phyloP scores from a whole-genome alignment of 2,888 invertebrate genomes.

The Coecobrya sp. region DNA sequence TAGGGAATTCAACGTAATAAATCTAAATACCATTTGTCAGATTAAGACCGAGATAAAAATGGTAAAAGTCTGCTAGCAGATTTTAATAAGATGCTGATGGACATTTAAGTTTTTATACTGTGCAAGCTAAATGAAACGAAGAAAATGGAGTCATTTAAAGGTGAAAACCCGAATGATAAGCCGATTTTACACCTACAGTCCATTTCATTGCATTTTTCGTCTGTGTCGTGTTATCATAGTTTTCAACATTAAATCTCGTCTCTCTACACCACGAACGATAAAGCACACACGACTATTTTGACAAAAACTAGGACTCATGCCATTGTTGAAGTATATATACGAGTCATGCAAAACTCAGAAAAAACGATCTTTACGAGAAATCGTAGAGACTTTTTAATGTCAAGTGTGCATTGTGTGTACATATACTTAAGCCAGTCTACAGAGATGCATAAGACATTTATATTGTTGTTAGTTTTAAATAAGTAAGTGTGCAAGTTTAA shows the following conservation, averaged over 20 bases:
- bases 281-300: constrained; percentile 3
- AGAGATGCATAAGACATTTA: background rate
- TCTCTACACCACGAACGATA: background rate
- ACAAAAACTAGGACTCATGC: too few relatives aligned
- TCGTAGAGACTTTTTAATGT: constrained; percentile 3
- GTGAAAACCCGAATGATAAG: constrained; percentile 29
- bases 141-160: constrained; percentile 10
- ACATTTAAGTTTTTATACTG: background rate
- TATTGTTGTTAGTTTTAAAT: background rate
- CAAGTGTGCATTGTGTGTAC: background rate
- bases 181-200: constrained; percentile 11
- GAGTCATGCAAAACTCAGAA: too few relatives aligned
- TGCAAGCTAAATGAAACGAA: background rate
- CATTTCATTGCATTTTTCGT: background rate
- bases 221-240: background rate
- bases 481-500: constrained; percentile 8
- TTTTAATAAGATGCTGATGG: background rate
- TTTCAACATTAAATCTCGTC: background rate
- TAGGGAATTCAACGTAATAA: constrained; percentile 51
- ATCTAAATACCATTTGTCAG: constrained; percentile 44
- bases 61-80: background rate
- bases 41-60: background rate
- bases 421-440: background rate
- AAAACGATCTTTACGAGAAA: constrained; percentile 53
- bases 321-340: too few relatives aligned